phyloP scores from a whole-genome alignment of 1,140 invertebrate genomes.

The Dreissena rostriformis region DNA sequence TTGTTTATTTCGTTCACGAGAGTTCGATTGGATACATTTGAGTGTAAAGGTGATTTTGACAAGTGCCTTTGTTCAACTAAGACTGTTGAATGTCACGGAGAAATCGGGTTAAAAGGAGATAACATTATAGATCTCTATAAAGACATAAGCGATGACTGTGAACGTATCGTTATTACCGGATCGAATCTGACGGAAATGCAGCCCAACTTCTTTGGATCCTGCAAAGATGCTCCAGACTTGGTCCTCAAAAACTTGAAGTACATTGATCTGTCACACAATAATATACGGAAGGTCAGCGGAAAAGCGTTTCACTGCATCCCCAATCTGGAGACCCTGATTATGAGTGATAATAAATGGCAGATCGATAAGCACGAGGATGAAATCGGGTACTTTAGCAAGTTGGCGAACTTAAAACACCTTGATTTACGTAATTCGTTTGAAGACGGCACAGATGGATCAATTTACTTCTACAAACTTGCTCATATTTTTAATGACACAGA shows the following conservation, averaged over 20 bases:
- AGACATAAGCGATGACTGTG: constrained; percentile 32
- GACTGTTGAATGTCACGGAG: constrained; percentile 34
- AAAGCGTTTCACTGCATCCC: constrained; percentile 55
- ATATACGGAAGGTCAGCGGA: constrained; percentile 50
- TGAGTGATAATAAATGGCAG: constrained; percentile 57
- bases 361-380: constrained; percentile 5
- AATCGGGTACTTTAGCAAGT: constrained; percentile 40
- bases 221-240: constrained; percentile 4
- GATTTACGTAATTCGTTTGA: constrained; percentile 50
- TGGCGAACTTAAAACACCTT: constrained; percentile 23
- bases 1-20: neutral
- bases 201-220: constrained; percentile 39
- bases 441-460: constrained; percentile 25
- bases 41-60: constrained; percentile 22
- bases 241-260: constrained; percentile 9
- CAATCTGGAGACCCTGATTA: constrained; percentile 36
- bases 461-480: constrained; percentile 36
- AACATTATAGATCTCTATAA: constrained; percentile 30
- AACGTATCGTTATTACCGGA: constrained; percentile 33
- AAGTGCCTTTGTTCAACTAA: constrained; percentile 41
- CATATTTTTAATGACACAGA: constrained; percentile 43
- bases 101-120: constrained; percentile 12
- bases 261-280: constrained; percentile 59
- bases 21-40: neutral
- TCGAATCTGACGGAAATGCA: constrained; percentile 44